A percentile compares a stretch with the other conserved stretches of the same genome.
These are phyloP conservation scores for Parnassius smintheus DNA, from an alignment of 2,888 invertebrate genomes.

Conservation along the genomic window DNA sequence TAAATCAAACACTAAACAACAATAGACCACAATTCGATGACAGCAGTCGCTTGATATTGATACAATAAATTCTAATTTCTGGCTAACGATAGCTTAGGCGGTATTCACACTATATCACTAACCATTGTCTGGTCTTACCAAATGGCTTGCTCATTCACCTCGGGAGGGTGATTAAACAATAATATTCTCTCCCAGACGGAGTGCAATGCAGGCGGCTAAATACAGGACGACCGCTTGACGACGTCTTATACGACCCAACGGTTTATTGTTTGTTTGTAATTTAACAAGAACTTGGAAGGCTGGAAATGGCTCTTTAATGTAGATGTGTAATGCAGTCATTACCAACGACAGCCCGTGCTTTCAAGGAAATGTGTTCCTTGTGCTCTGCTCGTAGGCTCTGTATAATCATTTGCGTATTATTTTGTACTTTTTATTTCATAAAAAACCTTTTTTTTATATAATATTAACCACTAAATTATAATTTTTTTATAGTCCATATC, in stretches of 20 bases:
- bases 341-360: not conserved
- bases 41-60: constrained; percentile 22
- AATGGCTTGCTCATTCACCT: constrained; percentile 21
- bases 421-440: too few species aligned
- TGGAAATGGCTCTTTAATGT: constrained; percentile 5
- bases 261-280: constrained; percentile 27
- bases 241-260: constrained; percentile 26
- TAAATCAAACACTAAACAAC: constrained; percentile 11
- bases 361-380: not conserved
- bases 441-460: too few species aligned
- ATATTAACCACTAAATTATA: too few species aligned
- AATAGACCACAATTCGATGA: constrained; percentile 10
- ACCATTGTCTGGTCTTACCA: constrained; percentile 20
- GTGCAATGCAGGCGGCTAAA: constrained; percentile 23
- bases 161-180: constrained; percentile 25
- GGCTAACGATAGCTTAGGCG: constrained; percentile 10
- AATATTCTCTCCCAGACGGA: constrained; percentile 21
- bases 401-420: too few species aligned
- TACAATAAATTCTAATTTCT: constrained; percentile 25
- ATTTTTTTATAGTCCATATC: too few species aligned
- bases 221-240: constrained; percentile 20
- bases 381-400: too few species aligned
- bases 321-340: not conserved
- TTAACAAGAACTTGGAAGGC: constrained; percentile 6
- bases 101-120: constrained; percentile 10